Evolutionary conservation across 2,888 invertebrate genomes (phyloP), one percentile per base, ranked within the genome.

Genomic region (Chrysomela aeneicollis): DNA sequence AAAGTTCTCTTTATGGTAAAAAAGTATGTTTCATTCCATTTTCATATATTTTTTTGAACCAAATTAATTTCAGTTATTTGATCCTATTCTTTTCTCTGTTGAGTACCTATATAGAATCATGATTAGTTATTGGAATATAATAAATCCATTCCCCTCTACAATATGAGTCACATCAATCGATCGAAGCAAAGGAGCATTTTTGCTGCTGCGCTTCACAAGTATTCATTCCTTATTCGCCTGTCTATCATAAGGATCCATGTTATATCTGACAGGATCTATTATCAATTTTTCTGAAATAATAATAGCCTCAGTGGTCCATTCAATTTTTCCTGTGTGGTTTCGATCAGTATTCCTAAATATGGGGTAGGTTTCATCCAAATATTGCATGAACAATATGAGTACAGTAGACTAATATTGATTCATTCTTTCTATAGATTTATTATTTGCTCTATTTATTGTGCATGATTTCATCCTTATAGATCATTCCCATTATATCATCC

Each of bases 141-240:
- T 64, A 73, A 71, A 64, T 64, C 59, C 49, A 42, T 62, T 63
- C 69, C 74, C 74, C 74, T 68, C 74, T 70, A 70, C 57, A 46
- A 64, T 57, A 26, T 70, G 63, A 70, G 49, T 74, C 69, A 72
- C 52, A 65, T 53, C 12, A 72, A 73, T 74, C 73, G 76, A 76
- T 77, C 76, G 76, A 75, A 76, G 73, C 76, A 75, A 75, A 76
- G 72, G 69, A 68, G 26, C 30, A 64, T 50, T 65, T 72, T 66
- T 70, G 69, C 71, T 73, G 73, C 70, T 69, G 70, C 62, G 68
- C 69, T 66, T 66, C 66, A 66, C 70, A 70, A 61, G 61, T 71
- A 68, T 65, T 68, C 68, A 72, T 70, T 76, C 68, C 70, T 72
- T 71, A 75, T 78, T 76, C 67, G 71, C 66, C 76, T 77, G 78